Percentiles rank a stretch among this genome's conserved stretches.
Evolutionary conservation across 2,797 vertebrate species (phyloP).

Genomic region (Darevskia nairensis): DNA sequence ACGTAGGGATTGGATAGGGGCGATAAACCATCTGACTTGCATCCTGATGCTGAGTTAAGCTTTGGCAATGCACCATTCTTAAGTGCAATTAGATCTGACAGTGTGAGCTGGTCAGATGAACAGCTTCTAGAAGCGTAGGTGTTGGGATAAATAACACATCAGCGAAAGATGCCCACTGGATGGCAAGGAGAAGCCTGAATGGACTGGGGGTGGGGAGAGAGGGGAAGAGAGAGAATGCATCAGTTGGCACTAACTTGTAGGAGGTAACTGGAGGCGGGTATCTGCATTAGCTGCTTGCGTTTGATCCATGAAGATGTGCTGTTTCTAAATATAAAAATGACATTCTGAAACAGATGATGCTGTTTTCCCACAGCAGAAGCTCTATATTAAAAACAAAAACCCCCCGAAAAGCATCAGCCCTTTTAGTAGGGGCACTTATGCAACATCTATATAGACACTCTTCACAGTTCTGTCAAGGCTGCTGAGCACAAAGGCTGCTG

Average conservation of each 20-base stretch:
- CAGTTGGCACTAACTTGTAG: not conserved
- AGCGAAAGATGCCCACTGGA: not conserved
- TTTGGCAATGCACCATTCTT: conserved; percentile 15
- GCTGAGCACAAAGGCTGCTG: not conserved
- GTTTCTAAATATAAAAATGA: conserved; percentile 60
- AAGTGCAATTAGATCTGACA: not conserved
- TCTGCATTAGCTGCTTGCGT: conserved; percentile 11
- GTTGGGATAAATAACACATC: not conserved
- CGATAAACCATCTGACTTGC: fast-evolving
- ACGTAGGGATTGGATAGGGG: not conserved
- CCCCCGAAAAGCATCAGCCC: not conserved
- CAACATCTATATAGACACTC: fast-evolving
- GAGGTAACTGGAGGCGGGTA: conserved; percentile 41
- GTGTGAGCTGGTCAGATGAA: not conserved
- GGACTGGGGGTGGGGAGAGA: not conserved
- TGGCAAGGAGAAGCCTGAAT: not conserved
- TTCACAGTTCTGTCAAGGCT: conserved; percentile 30
- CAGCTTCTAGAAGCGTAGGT: not conserved
- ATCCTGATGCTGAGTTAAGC: not conserved
- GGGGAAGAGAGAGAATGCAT: not conserved
- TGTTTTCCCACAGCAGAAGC: conserved; percentile 43
- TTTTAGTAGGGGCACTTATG: not conserved
- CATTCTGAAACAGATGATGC: conserved; percentile 56
- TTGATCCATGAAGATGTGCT: conserved; percentile 30
- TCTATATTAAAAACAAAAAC: conserved; percentile 17